Evolutionary conservation across 92 coral and sea anemone genomes (phyloP), one percentile per base, ranked within the genome.

Genomic region (Metridium senile): DNA sequence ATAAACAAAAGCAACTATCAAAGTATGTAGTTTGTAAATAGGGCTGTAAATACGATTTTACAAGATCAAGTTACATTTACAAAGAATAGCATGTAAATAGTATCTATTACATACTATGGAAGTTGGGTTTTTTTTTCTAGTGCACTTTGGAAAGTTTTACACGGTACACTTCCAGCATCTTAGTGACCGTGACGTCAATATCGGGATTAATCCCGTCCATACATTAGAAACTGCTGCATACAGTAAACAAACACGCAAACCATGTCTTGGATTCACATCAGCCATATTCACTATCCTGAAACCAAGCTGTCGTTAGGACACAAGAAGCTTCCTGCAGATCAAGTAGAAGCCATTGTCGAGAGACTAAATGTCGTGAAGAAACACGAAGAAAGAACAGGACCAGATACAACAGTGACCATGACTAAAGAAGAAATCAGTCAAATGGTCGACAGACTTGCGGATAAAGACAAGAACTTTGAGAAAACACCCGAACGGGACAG

Each of bases 361-460:
- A 82, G 93, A 65, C 61, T 89, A 17, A 47, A 87, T 54, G 89
- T 79, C 2, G 63, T 71, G 32, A 91, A 88, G 61, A 47, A 81
- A 26, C 35, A 62, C 29, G 80, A 78, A 27, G 85, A 85, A 6
- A 17, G 65, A 1, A 52, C 11, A 0, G 1, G 32, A 3, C 35
- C 43, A 6, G 11, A 43, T 2, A 52, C 43, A 11, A 33, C 53
- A 23, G 17, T 43, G 11, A 73, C n/a, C 25, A 49, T 77, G 63
- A 52, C 32, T 33, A 66, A 53, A n/a, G 81, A 85, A 52, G 82
- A 78, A 34, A 70, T 80, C 25, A 82, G 81, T 26, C 66, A 83
- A 35, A 81, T 89, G 93, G 68, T 89, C 22, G 85, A 85, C 20
- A 77, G 93, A 64, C 73, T 89, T 11, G 85, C 93, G 11, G 86